Evolutionary conservation across 2,797 vertebrate species (phyloP), one percentile per base, ranked within the genome.

Genomic region (Gobio occitaniae): DNA sequence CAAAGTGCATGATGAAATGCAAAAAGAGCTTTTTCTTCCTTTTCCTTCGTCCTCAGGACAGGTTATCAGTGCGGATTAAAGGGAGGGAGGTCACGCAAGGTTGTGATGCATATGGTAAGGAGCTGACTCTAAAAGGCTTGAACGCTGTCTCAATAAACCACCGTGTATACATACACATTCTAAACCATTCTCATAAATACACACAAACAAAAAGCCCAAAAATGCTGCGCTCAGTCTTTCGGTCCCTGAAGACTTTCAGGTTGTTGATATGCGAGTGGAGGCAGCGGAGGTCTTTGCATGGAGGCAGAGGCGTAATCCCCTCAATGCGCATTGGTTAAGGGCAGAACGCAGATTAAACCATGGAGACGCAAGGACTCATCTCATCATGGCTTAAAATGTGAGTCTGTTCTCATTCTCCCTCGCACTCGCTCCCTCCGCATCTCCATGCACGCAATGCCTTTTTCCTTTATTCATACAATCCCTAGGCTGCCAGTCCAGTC

Each of bases 331-430:
- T 52, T 86, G 86, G 91, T 91, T 92, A 90, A 92, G 89, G 89
- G 75, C 84, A 82, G 84, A 91, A 88, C 86, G 68, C 90, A 91
- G 94, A 94, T 95, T 94, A 94, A 90, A 79, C 78, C 56, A 56
- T 41, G 79, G 83, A 89, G 84, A 87, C 79, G 89, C 87, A 87
- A 79, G 21, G 76, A 87, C 91, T 94, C 92, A 93, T 94, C 91
- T 91, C 84, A 63, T 92, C 91, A 47, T 84, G 71, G 88, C 90
- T 91, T 92, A 92, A 93, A 87, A 88, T 36, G 86, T 82, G 54
- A 63, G 54, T 70, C 80, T 77, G 56, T 82, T 82, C 59, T 69
- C 70, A 54, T 50, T 72, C 52, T 61, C 52, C 10, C 56, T 63
- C 21, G 38, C 7, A 47, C 54, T 71, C 21, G 2, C 77, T 71